Percentiles rank a stretch among this genome's conserved stretches.
Evolutionary conservation across 2,113 vertebrate genomes (phyloP).

Genomic region (Panthera uncia): DNA sequence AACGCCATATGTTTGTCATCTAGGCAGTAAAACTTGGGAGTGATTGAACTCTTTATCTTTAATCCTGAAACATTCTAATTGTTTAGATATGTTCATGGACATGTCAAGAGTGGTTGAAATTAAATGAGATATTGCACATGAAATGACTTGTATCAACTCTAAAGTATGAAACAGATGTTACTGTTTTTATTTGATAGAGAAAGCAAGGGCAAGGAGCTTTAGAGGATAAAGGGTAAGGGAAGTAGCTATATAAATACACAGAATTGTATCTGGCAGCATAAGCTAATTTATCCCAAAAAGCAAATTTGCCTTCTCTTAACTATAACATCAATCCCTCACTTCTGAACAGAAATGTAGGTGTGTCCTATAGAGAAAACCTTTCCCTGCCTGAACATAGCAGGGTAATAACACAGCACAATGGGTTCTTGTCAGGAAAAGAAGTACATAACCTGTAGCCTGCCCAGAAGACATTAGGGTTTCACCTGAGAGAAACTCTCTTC

Average conservation of each 20-base stretch:
- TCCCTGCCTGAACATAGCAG: background rate
- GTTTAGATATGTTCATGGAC: conserved; percentile 51
- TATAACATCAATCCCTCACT: conserved; percentile 30
- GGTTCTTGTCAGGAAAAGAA: background rate
- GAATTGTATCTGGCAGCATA: conserved; percentile 57
- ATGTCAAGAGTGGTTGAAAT: conserved; percentile 54
- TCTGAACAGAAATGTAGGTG: background rate
- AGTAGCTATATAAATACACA: conserved; percentile 58
- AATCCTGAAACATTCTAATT: conserved; percentile 64
- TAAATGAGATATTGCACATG: conserved; percentile 67
- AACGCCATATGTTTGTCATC: conserved; percentile 53
- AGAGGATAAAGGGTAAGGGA: conserved; percentile 50
- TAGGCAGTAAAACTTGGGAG: background rate
- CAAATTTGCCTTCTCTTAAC: conserved; percentile 4
- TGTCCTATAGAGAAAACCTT: background rate
- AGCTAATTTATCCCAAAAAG: conserved; percentile 41
- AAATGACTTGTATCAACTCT: conserved; percentile 43
- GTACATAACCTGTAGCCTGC: background rate
- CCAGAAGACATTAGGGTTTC: background rate
- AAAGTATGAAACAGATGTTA: conserved; percentile 66
- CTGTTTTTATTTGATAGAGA: conserved; percentile 44
- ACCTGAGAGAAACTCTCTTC: background rate
- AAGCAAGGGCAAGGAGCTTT: conserved; percentile 65
- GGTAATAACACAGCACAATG: background rate
- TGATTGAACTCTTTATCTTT: conserved; percentile 12